Conservation (phyloP, 2,888 invertebrate species). For the Emesis furor region DNA sequence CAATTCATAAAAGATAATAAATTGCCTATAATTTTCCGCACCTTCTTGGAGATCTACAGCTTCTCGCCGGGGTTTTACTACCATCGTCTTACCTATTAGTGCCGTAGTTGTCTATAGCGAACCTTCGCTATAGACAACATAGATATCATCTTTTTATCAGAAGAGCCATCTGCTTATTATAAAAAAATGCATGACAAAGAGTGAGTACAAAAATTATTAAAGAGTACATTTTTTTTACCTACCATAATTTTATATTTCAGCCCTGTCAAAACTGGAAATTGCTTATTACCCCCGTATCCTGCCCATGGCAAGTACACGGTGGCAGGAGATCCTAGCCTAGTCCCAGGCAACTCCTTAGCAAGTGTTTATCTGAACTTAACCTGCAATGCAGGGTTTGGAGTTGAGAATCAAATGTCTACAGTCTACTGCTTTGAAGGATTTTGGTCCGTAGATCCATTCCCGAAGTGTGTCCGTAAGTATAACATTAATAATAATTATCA, state of each 20-base stretch:
- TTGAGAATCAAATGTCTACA: conserved; percentile 61
- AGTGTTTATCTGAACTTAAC: conserved; percentile 78
- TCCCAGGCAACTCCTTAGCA: conserved; percentile 77
- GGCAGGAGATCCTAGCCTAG: conserved; percentile 75
- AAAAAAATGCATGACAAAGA: too few species aligned
- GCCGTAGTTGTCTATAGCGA: too few species aligned
- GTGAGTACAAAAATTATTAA: too few species aligned
- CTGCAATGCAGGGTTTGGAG: conserved; percentile 80
- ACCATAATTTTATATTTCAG: conserved; percentile 55
- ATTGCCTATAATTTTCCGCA: too few species aligned
- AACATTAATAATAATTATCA: neutral
- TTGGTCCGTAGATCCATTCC: conserved; percentile 75
- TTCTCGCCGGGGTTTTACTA: too few species aligned
- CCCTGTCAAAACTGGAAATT: conserved; percentile 75
- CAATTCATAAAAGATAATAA: too few species aligned
- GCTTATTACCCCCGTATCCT: conserved; percentile 82
- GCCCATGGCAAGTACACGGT: conserved; percentile 80
- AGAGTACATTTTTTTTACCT: too few species aligned
- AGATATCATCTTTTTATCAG: too few species aligned
- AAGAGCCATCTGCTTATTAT: too few species aligned
- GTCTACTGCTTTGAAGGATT: conserved; percentile 80
- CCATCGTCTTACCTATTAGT: too few species aligned
- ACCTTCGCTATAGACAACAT: too few species aligned
- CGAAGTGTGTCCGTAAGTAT: conserved; percentile 80
- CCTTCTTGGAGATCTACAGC: too few species aligned